phyloP scores from a whole-genome alignment of 2,797 vertebrate genomes.

The Anguilla pacifica region DNA sequence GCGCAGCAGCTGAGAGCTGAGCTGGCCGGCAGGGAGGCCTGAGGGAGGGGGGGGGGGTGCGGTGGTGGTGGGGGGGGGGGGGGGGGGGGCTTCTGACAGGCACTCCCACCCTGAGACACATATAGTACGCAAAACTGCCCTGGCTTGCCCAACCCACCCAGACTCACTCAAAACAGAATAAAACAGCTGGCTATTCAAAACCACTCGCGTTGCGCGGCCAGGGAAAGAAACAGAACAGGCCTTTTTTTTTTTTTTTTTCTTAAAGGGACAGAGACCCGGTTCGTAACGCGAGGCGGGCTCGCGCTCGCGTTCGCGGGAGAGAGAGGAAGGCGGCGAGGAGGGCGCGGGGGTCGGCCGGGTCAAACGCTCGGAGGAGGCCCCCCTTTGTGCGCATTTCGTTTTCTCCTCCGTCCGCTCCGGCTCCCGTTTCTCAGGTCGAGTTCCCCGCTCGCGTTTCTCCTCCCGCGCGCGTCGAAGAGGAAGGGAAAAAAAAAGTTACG shows the following conservation, averaged over 20 bases:
- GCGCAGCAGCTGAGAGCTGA: slow-evolving; percentile 40
- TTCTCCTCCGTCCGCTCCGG: slow-evolving; percentile 29
- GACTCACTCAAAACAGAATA: slow-evolving; percentile 26
- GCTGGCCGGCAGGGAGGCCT: slow-evolving; percentile 13
- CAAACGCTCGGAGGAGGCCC: slow-evolving; percentile 26
- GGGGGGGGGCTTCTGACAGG: background rate
- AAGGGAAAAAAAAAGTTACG: background rate
- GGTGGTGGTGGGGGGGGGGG: too few species aligned
- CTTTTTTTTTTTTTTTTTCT: background rate
- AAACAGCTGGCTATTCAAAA: slow-evolving; percentile 41
- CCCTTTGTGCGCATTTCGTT: slow-evolving; percentile 42
- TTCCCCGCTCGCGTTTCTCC: slow-evolving; percentile 23
- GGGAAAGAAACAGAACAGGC: slow-evolving; percentile 17
- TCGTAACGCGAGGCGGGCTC: background rate
- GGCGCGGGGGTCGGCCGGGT: slow-evolving; percentile 23
- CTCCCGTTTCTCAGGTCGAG: slow-evolving; percentile 30
- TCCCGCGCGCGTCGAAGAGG: background rate
- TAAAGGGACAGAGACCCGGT: background rate
- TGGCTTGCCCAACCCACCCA: slow-evolving; percentile 8
- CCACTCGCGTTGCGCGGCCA: slow-evolving; percentile 13
- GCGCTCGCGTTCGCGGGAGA: background rate
- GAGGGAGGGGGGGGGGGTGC: background rate
- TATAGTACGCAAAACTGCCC: slow-evolving; percentile 5
- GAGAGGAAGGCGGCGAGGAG: slow-evolving; percentile 27
- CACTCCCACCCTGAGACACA: background rate